A percentile compares a stretch with the other conserved stretches of the same genome.
These are phyloP conservation scores for Sinohyriopsis cumingii DNA, from an alignment of 2,888 invertebrate species.

Conservation along the genomic window DNA sequence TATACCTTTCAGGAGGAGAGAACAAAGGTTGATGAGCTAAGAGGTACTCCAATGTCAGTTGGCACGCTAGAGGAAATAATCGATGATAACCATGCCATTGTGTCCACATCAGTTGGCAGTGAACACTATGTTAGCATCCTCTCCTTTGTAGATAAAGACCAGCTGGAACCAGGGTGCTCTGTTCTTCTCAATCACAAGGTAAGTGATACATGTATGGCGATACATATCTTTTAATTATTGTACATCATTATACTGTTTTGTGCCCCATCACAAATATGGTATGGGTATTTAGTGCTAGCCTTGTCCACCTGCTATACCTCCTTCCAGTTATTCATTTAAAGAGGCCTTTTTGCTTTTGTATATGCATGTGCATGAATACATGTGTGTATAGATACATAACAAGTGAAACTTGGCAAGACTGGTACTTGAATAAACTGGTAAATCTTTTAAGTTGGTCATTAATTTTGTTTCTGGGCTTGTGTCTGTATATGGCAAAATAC, in stretches of 20 bases:
- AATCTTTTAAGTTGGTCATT: too few relatives aligned
- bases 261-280: not conserved
- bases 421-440: too few relatives aligned
- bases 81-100: constrained; percentile 99
- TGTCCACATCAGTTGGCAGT: constrained; percentile 98
- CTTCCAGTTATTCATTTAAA: not conserved
- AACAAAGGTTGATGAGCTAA: constrained; percentile 97
- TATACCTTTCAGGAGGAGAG: constrained; percentile 83
- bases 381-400: too few relatives aligned
- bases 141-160: constrained; percentile 99
- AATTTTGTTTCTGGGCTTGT: too few relatives aligned
- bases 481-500: too few relatives aligned
- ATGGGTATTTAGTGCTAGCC: too few relatives aligned
- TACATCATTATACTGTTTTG: not conserved
- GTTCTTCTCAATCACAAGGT: constrained; percentile 98
- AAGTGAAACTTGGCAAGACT: too few relatives aligned
- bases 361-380: too few relatives aligned
- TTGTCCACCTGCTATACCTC: not conserved
- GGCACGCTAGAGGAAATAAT: constrained; percentile 99
- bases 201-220: constrained; percentile 27
- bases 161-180: constrained; percentile 98
- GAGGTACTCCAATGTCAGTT: constrained; percentile 99
- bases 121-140: constrained; percentile 99
- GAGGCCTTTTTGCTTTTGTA: not conserved
- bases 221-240: not conserved